Percentiles rank a stretch among this genome's conserved stretches.
These are phyloP conservation scores for Chromobotia macracanthus DNA, from an alignment of 2,797 vertebrate species.

Conservation along the genomic window DNA sequence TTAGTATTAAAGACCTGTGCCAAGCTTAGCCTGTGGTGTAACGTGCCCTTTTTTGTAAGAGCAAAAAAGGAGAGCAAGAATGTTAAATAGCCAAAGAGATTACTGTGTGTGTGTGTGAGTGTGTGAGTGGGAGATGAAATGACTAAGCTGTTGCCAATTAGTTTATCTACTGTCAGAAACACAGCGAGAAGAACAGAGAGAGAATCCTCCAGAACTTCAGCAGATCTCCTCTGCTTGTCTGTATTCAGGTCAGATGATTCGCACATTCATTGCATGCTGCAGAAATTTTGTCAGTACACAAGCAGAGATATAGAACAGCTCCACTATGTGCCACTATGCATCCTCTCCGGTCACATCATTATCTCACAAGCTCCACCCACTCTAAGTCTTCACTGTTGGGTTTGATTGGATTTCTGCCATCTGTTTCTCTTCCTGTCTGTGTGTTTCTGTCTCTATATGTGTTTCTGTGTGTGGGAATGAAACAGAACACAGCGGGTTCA, in stretches of 20 bases:
- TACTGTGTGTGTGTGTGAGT: neutral
- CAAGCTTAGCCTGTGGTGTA: neutral
- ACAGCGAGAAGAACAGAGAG: constrained; percentile 6
- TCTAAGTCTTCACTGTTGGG: neutral
- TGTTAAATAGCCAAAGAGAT: neutral
- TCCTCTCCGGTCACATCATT: neutral
- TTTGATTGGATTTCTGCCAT: no score
- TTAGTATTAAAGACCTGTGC: constrained; percentile 9
- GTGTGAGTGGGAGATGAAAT: constrained; percentile 7
- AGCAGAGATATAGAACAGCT: constrained; percentile 40
- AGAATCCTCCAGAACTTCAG: neutral
- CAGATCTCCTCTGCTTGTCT: constrained; percentile 36
- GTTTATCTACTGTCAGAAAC: constrained; percentile 24
- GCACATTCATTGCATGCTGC: constrained; percentile 67
- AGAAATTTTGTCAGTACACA: constrained; percentile 56
- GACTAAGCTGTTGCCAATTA: neutral
- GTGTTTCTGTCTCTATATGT: neutral
- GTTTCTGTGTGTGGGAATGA: neutral
- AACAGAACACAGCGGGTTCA: no score
- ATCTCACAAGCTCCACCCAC: neutral
- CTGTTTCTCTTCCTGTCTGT: neutral
- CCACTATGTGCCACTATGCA: neutral
- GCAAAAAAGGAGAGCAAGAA: neutral
- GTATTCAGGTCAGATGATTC: constrained; percentile 76
- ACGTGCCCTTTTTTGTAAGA: no score